A percentile compares a stretch with the other conserved stretches of the same genome.
phyloP scores from a whole-genome alignment of 2,113 vertebrate genomes.

The Cyprinodon tularosa region DNA sequence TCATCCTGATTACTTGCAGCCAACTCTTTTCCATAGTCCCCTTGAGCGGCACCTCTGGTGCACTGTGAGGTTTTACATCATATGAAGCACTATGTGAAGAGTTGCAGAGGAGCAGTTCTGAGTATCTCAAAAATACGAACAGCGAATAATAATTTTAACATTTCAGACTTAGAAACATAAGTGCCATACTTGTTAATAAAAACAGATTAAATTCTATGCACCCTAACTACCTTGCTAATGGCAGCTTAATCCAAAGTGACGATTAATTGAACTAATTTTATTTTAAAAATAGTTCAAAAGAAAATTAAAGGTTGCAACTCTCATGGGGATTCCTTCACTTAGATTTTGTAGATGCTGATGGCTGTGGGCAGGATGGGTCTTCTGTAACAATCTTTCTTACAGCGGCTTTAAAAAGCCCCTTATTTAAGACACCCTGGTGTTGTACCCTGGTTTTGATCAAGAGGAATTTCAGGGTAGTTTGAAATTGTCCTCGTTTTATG shows the following conservation, averaged over 20 bases:
- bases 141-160: slow-evolving; percentile 34
- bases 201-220: background rate
- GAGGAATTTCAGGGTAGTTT: too few relatives aligned
- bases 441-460: too few relatives aligned
- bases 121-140: slow-evolving; percentile 27
- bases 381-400: too few relatives aligned
- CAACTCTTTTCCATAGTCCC: slow-evolving; percentile 2
- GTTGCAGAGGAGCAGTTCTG: slow-evolving; percentile 18
- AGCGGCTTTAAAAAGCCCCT: too few relatives aligned
- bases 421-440: too few relatives aligned
- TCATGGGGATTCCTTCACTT: too few relatives aligned
- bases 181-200: slow-evolving; percentile 5
- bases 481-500: too few relatives aligned
- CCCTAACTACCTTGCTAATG: background rate
- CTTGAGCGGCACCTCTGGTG: slow-evolving; percentile 13
- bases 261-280: too few relatives aligned
- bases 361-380: too few relatives aligned
- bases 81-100: slow-evolving; percentile 16
- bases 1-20: slow-evolving; percentile 10
- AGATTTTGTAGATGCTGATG: too few relatives aligned
- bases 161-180: slow-evolving; percentile 1
- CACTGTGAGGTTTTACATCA: slow-evolving; percentile 25
- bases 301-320: too few relatives aligned
- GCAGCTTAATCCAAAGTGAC: background rate
- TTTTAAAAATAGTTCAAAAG: too few relatives aligned